phyloP scores from a whole-genome alignment of 2,797 vertebrate genomes.

The Schizopygopsis pylzovi region DNA sequence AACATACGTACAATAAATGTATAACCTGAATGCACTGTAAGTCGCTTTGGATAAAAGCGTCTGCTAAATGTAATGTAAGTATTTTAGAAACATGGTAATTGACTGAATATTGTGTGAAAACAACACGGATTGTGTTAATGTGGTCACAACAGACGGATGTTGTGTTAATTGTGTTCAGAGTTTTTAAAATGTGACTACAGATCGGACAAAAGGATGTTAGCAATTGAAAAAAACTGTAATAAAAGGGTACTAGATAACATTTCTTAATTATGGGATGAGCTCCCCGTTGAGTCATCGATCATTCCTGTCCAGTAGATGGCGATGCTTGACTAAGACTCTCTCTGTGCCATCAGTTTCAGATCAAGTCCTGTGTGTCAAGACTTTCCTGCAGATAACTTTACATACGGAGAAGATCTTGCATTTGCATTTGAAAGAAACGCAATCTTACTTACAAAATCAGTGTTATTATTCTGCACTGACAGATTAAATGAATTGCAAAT shows the following conservation, averaged over 20 bases:
- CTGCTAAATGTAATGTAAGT: too few species aligned
- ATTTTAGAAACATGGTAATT: too few species aligned
- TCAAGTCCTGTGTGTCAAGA: neutral
- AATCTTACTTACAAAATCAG: neutral
- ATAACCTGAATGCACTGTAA: too few species aligned
- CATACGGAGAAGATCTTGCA: neutral
- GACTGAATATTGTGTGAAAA: too few species aligned
- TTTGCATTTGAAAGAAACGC: neutral
- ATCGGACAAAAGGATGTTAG: too few species aligned
- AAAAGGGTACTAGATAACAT: neutral
- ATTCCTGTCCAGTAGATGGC: constrained; percentile 11
- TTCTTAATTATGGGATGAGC: neutral
- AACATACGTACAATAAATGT: too few species aligned
- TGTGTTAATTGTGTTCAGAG: too few species aligned
- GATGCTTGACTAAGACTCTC: neutral
- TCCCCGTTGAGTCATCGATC: neutral
- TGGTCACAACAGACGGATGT: too few species aligned
- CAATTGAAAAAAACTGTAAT: neutral
- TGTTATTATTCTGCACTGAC: neutral
- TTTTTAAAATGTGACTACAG: too few species aligned
- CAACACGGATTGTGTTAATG: too few species aligned
- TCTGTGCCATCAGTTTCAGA: neutral
- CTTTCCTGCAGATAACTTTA: neutral
- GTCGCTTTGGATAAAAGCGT: too few species aligned
- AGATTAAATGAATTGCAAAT: neutral